Evolutionary conservation across 1,140 invertebrate species (phyloP).

Genomic region (Heliconius hewitsoni): DNA sequence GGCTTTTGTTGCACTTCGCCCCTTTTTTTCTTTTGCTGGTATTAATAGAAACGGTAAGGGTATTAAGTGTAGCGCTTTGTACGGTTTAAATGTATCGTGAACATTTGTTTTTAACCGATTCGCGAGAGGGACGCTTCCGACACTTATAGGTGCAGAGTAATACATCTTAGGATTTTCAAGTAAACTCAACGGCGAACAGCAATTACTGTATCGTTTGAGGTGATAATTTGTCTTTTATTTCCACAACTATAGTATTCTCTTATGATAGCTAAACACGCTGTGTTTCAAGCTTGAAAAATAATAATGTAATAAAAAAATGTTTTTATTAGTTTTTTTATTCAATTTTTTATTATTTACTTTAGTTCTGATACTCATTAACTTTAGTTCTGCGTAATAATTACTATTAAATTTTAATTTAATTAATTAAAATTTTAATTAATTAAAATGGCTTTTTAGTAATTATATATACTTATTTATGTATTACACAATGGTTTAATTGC

Average conservation of each 20-base stretch:
- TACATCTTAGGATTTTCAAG: slow-evolving; percentile 10
- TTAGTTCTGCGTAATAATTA: background rate
- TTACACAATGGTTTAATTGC: background rate
- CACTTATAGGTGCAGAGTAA: slow-evolving; percentile 24
- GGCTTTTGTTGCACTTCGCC: slow-evolving; percentile 41
- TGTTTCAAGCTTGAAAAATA: background rate
- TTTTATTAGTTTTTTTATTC: background rate
- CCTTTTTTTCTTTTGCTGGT: slow-evolving; percentile 36
- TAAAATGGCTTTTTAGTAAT: background rate
- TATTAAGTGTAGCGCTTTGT: slow-evolving; percentile 41
- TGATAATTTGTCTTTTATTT: slow-evolving; percentile 7
- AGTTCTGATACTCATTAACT: background rate
- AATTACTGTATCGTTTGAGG: background rate
- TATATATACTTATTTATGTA: background rate
- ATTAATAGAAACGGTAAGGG: slow-evolving; percentile 35
- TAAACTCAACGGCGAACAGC: background rate
- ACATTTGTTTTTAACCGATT: slow-evolving; percentile 43
- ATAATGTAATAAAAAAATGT: background rate
- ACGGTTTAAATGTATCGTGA: slow-evolving; percentile 34
- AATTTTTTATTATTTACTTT: background rate
- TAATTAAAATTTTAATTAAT: background rate
- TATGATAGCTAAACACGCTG: background rate
- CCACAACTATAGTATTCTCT: background rate
- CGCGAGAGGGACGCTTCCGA: slow-evolving; percentile 36
- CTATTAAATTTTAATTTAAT: too few species aligned